Evolutionary conservation across 1,140 invertebrate species (phyloP).

Genomic region (Calycopis cecrops): DNA sequence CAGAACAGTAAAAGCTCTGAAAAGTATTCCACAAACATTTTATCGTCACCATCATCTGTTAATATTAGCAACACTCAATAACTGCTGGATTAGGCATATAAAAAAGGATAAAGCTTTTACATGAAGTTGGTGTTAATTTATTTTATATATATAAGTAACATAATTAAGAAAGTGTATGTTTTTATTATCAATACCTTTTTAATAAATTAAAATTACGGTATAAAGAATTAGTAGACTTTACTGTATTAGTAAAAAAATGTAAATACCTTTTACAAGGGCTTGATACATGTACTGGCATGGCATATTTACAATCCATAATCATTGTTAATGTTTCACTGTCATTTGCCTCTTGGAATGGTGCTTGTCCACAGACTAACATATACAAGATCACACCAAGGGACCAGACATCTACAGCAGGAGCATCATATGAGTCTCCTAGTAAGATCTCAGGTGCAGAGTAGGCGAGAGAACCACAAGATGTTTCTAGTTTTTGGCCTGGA

Average conservation of each 20-base stretch:
- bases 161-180: too few species aligned
- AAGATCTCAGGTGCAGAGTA: slow-evolving; percentile 99
- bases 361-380: slow-evolving; percentile 97
- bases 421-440: slow-evolving; percentile 95
- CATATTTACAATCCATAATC: slow-evolving; percentile 99
- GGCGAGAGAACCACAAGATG: slow-evolving; percentile 98
- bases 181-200: neutral
- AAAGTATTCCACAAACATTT: too few species aligned
- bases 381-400: slow-evolving; percentile 98
- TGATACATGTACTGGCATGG: slow-evolving; percentile 93
- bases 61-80: too few species aligned
- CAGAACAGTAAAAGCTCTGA: too few species aligned
- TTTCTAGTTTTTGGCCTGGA: slow-evolving; percentile 97
- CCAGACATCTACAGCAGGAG: slow-evolving; percentile 98
- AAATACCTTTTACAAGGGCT: slow-evolving; percentile 85
- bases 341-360: slow-evolving; percentile 99
- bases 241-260: neutral
- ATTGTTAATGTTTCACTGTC: slow-evolving; percentile 99
- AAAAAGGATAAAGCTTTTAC: too few species aligned
- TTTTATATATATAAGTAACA: too few species aligned
- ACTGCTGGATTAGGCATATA: too few species aligned
- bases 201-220: neutral
- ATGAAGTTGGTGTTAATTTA: too few species aligned
- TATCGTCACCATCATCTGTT: too few species aligned
- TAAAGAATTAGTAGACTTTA: too few species aligned